These are phyloP conservation scores for Netelia virgata DNA, from an alignment of 2,888 invertebrate species.

Conservation along the genomic window DNA sequence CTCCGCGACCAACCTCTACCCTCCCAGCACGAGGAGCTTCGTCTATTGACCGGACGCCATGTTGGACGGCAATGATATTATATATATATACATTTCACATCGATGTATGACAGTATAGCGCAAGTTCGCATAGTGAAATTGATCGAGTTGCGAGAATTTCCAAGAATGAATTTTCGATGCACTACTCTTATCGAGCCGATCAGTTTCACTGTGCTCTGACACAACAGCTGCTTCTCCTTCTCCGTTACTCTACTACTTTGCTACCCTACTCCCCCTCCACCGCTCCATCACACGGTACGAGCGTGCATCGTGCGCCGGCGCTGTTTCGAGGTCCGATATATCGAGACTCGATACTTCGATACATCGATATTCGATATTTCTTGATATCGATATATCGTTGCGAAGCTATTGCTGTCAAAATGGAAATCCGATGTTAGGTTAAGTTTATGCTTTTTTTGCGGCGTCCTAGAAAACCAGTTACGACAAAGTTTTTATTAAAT, in stretches of 20 bases:
- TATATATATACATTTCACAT: neutral
- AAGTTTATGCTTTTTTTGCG: neutral
- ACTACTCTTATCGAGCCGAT: constrained; percentile 7
- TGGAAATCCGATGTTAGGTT: neutral
- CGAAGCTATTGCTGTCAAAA: neutral
- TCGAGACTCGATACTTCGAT: neutral
- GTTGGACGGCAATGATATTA: constrained; percentile 53
- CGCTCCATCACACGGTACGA: neutral
- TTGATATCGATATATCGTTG: neutral
- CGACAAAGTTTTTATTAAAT: neutral
- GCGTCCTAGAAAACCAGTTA: neutral
- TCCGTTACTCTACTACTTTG: neutral
- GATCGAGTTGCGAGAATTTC: constrained; percentile 10
- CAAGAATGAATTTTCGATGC: neutral
- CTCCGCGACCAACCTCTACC: constrained; percentile 30
- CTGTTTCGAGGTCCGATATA: neutral
- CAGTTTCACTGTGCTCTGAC: constrained; percentile 33
- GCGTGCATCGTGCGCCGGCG: neutral
- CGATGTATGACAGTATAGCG: neutral
- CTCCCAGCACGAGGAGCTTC: constrained; percentile 57
- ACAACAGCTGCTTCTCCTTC: neutral
- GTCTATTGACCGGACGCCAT: constrained; percentile 81
- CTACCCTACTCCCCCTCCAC: neutral
- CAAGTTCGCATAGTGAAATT: constrained; percentile 22
- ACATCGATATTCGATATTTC: neutral